These are phyloP conservation scores for Eulemur rubriventer DNA, from an alignment of 2,797 vertebrate species.

Conservation along the genomic window DNA sequence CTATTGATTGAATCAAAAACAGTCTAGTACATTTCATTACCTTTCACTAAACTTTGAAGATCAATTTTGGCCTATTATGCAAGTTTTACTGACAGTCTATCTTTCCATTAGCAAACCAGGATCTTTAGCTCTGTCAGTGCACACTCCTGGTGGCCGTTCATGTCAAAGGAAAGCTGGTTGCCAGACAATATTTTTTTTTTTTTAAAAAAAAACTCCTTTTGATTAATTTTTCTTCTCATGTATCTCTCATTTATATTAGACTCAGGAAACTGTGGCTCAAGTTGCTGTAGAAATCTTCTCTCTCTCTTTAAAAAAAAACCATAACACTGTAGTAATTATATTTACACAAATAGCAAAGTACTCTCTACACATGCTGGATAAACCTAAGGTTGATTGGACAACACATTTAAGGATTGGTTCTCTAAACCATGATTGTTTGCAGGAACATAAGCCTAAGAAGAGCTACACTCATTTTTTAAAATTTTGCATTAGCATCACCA, in stretches of 20 bases:
- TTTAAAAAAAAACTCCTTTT: no score
- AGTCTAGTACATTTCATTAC: neutral
- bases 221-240: neutral
- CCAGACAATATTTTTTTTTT: neutral
- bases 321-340: neutral
- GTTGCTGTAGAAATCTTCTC: neutral
- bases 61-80: neutral
- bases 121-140: neutral
- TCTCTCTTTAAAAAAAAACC: neutral
- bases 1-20: neutral
- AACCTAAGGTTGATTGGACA: neutral
- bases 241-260: neutral
- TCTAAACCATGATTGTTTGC: neutral
- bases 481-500: neutral
- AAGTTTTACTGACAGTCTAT: neutral
- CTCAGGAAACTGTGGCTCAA: neutral
- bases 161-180: neutral
- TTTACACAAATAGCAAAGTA: neutral
- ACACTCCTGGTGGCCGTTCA: neutral
- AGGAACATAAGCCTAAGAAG: neutral
- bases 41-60: slow-evolving; percentile 29
- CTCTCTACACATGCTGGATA: neutral
- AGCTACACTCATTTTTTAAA: neutral
- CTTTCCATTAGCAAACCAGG: neutral
- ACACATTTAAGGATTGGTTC: neutral